These are phyloP conservation scores for Digitonthophagus gazella DNA, from an alignment of 2,888 invertebrate species.

Conservation along the genomic window DNA sequence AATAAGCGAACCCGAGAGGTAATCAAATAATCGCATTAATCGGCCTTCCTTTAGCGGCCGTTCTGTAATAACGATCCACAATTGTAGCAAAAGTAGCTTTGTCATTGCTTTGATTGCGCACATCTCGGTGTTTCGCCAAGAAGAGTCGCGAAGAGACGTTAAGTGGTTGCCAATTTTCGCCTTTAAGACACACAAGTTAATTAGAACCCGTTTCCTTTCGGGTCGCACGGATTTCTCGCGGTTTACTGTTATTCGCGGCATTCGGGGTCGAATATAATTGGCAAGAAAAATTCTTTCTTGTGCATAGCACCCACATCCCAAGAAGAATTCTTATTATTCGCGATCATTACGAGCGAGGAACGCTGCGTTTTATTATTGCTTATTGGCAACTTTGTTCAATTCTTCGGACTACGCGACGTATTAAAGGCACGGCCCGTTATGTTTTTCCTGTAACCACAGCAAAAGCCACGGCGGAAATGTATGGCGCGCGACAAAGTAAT, in stretches of 20 bases:
- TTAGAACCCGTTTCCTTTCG: neutral
- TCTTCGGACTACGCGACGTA: neutral
- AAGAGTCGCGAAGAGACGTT: neutral
- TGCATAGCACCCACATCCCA: neutral
- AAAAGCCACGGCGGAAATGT: neutral
- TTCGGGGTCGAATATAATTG: neutral
- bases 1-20: neutral
- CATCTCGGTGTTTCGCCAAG: neutral
- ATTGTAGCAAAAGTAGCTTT: neutral
- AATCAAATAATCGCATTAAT: neutral
- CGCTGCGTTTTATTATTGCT: neutral
- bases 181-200: neutral
- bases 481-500: neutral
- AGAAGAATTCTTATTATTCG: neutral
- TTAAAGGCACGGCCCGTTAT: neutral
- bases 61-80: neutral
- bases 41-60: neutral
- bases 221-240: neutral
- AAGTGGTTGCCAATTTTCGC: neutral
- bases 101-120: neutral
- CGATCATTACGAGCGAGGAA: too few relatives aligned
- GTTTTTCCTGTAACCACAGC: neutral
- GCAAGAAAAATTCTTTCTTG: neutral
- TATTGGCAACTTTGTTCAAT: neutral
- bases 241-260: neutral